A percentile compares a stretch with the other conserved stretches of the same genome.
phyloP scores from a whole-genome alignment of 2,113 vertebrate genomes.

The Erythrolamprus reginae region DNA sequence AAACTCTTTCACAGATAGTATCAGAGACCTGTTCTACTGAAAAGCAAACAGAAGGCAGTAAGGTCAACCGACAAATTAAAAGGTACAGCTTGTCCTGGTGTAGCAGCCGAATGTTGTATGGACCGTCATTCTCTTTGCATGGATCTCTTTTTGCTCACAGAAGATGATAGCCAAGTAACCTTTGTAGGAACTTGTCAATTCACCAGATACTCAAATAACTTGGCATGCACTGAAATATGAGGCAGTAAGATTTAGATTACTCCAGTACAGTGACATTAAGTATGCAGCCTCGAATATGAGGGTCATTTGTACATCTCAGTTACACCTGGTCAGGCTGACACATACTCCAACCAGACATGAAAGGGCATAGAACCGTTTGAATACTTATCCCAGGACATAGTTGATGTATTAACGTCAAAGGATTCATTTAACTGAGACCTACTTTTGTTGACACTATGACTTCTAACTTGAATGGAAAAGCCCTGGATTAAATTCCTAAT shows the following conservation, averaged over 20 bases:
- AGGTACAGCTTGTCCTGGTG: background rate
- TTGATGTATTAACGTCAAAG: background rate
- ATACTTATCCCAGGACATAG: background rate
- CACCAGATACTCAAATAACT: slow-evolving; percentile 1
- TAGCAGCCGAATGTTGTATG: background rate
- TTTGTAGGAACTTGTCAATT: slow-evolving; percentile 1
- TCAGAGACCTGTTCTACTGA: background rate
- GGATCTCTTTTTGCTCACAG: background rate
- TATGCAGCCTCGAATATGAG: background rate
- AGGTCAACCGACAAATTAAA: background rate
- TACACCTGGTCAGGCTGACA: slow-evolving; percentile 9
- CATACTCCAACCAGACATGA: background rate
- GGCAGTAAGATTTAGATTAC: background rate
- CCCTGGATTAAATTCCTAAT: background rate
- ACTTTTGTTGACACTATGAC: background rate
- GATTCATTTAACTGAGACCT: background rate
- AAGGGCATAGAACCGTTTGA: slow-evolving; percentile 14
- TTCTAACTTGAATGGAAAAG: background rate
- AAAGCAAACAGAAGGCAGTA: background rate
- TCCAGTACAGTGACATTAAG: slow-evolving; percentile 11
- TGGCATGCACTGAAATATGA: background rate
- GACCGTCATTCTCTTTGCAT: background rate
- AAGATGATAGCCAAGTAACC: background rate
- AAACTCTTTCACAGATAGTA: background rate
- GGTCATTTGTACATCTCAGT: background rate